Evolutionary conservation across 1,140 invertebrate genomes (phyloP), one percentile per base, ranked within the genome.

Genomic region (Scylla paramamosain): DNA sequence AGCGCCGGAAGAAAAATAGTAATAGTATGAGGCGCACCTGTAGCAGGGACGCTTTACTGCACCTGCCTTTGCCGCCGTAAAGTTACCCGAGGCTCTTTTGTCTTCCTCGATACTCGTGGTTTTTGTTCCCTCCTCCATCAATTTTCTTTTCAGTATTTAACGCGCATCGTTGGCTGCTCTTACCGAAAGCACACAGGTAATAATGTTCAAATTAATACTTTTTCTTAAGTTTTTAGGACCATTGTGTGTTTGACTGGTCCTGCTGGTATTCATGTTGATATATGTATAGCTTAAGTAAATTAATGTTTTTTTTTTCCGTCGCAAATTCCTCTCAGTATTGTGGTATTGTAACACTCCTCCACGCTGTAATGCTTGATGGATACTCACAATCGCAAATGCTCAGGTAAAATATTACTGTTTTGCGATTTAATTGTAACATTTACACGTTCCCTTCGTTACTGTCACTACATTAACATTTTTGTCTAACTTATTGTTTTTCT

Each of bases 1-100:
- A 77, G 90, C 29, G 67, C 28, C 31, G 28, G 90, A 31, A 77
- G 67, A 91, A 32, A 77, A 86, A 59, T 93, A 12, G 84, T 87
- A 28, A 29, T 48, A 48, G 88, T 10, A 31, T 39, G 32, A 46
- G 45, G 46, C 12, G 86, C 82, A 32, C 46, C 39, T 93, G 82
- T 84, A 59, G 45, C 45, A 12, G 28, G 29, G n/a, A 32, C 29
- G 39, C 67, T 77, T 32, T 77, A 39, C 67, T 77, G 32, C 46
- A 59, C 89, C 48, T 59, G 89, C 46, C 89, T 3, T 52, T n/a
- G 88, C 45, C 32, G 88, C 39, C 25, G 12, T 14, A 12, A 59
- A 59, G 52, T 59, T 59, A 59, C 52, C 52, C 16, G 28, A 12
- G 28, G 45, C 48, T 20, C 88, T 48, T 48, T 90, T 45, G 46